phyloP scores from a whole-genome alignment of 1,140 invertebrate genomes.

The Coptotermes formosanus region DNA sequence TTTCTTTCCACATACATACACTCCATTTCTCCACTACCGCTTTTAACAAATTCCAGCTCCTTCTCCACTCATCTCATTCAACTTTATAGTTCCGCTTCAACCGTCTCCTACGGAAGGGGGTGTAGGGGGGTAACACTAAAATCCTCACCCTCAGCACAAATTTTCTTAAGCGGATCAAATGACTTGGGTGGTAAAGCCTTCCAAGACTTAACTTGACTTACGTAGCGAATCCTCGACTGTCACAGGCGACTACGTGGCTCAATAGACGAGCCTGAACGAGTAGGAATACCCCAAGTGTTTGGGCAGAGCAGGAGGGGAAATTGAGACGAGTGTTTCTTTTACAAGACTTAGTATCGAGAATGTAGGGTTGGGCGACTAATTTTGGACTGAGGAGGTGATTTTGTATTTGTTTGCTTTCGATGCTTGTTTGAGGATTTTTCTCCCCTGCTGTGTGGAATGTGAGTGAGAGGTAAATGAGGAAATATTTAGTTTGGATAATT shows the following conservation, averaged over 20 bases:
- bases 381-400: background rate
- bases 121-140: background rate
- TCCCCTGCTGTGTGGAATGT: background rate
- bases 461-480: background rate
- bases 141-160: conserved; percentile 35
- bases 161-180: conserved; percentile 40
- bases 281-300: background rate
- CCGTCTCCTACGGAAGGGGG: background rate
- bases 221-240: conserved; percentile 28
- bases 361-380: conserved; percentile 5
- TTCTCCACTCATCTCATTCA: conserved; percentile 24
- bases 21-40: conserved; percentile 5
- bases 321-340: background rate
- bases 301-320: background rate
- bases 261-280: conserved; percentile 21
- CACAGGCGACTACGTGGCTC: conserved; percentile 30
- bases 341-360: background rate
- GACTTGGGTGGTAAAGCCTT: conserved; percentile 37
- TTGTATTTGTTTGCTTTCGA: conserved; percentile 19
- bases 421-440: background rate
- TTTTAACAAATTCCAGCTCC: conserved; percentile 5
- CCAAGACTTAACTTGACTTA: conserved; percentile 37
- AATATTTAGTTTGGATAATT: no score
- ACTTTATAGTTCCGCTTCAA: conserved; percentile 27
- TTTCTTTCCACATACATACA: background rate